Conservation (phyloP, 2,888 invertebrate genomes). For the Esperia sulphurella region DNA sequence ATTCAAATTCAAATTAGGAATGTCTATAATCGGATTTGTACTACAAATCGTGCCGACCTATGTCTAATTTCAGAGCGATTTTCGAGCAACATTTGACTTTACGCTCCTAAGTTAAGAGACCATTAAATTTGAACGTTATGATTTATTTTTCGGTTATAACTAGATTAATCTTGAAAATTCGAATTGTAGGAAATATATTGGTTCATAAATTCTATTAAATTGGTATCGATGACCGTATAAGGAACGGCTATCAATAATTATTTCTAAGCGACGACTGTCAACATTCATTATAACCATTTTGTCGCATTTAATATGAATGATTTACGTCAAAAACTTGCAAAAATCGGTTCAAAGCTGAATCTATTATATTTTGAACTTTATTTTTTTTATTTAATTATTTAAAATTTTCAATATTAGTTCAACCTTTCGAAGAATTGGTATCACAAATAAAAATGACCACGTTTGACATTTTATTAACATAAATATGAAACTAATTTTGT, state of each 20-base stretch:
- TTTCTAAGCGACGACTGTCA: background rate
- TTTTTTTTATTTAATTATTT: too few relatives aligned
- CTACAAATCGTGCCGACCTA: slow-evolving; percentile 20
- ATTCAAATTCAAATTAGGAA: slow-evolving; percentile 39
- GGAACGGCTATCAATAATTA: background rate
- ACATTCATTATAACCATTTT: slow-evolving; percentile 5
- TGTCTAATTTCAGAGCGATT: slow-evolving; percentile 14
- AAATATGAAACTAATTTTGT: too few relatives aligned
- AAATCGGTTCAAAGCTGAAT: too few relatives aligned
- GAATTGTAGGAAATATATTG: background rate
- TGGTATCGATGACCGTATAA: background rate
- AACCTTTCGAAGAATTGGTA: too few relatives aligned
- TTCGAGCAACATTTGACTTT: slow-evolving; percentile 13
- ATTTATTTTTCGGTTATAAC: background rate
- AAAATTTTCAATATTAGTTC: too few relatives aligned
- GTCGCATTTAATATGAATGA: background rate
- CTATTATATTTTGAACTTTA: too few relatives aligned
- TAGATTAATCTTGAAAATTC: background rate
- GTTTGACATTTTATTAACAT: too few relatives aligned
- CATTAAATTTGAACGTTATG: background rate
- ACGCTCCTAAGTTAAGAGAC: slow-evolving; percentile 2
- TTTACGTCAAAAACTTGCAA: too few relatives aligned
- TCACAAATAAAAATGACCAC: too few relatives aligned
- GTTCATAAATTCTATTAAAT: background rate
- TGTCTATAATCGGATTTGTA: slow-evolving; percentile 34